Percentiles rank a stretch among this genome's conserved stretches.
These are phyloP conservation scores for Napeogenes sylphis DNA, from an alignment of 2,888 invertebrate genomes.

Conservation along the genomic window DNA sequence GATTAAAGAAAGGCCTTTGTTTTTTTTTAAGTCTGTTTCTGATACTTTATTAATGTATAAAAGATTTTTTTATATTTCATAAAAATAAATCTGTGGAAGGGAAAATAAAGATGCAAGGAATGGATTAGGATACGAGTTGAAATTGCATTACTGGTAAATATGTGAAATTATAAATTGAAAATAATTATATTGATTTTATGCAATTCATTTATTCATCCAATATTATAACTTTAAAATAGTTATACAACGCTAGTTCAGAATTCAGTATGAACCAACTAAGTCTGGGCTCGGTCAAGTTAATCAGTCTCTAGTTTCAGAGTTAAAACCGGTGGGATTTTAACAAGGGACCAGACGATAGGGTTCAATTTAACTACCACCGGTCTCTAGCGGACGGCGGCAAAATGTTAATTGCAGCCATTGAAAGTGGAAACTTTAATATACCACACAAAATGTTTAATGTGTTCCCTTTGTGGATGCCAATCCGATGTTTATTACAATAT, in stretches of 20 bases:
- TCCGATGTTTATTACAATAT: conserved; percentile 12
- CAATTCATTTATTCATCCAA: conserved; percentile 23
- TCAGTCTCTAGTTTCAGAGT: conserved; percentile 36
- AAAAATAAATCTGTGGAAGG: no score
- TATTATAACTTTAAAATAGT: conserved; percentile 21
- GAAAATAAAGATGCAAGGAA: no score
- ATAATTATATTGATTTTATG: conserved; percentile 12
- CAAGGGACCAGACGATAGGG: conserved; percentile 35
- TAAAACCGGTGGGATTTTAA: conserved; percentile 37
- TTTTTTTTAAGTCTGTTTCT: neutral
- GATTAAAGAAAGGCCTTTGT: neutral
- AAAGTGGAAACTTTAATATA: conserved; percentile 37
- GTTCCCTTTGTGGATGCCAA: conserved; percentile 12
- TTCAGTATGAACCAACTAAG: conserved; percentile 30
- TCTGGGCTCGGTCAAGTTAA: conserved; percentile 34
- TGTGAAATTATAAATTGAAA: neutral
- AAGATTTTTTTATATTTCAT: no score
- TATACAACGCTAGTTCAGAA: conserved; percentile 25
- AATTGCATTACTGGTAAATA: no score
- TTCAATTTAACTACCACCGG: conserved; percentile 38
- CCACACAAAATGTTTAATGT: conserved; percentile 22
- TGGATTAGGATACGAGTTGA: no score
- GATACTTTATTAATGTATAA: no score
- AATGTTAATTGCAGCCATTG: conserved; percentile 42
- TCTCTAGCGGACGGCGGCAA: conserved; percentile 36